phyloP scores from a whole-genome alignment of 2,113 vertebrate species.

The Pelecanus crispus region DNA sequence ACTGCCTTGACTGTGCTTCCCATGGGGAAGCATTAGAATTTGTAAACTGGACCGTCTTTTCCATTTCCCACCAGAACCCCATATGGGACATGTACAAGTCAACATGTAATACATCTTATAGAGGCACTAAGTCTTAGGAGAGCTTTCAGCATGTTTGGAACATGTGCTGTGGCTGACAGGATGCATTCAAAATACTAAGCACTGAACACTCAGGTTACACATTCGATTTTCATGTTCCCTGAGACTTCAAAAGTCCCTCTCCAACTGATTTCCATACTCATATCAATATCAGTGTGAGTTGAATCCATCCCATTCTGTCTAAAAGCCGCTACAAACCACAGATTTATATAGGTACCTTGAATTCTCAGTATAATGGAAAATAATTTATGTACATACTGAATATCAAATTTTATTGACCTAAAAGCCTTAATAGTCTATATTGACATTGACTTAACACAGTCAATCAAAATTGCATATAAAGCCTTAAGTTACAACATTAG shows the following conservation, averaged over 20 bases:
- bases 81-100: neutral
- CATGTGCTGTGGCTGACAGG: neutral
- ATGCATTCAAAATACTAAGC: neutral
- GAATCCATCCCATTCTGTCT: neutral
- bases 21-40: neutral
- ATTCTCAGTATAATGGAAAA: neutral
- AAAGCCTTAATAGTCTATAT: neutral
- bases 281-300: neutral
- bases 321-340: neutral
- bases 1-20: neutral
- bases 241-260: neutral
- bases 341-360: neutral
- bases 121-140: neutral
- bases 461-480: neutral
- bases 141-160: neutral
- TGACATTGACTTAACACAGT: neutral
- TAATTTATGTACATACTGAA: neutral
- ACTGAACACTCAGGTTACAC: neutral
- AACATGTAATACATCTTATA: neutral
- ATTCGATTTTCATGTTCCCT: neutral
- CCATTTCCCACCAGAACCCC: neutral
- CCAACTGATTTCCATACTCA: neutral
- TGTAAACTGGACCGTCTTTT: neutral
- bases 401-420: neutral
- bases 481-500: rapidly evolving